Conservation (phyloP, 2,888 invertebrate species). For the Mythimna ferrago region DNA sequence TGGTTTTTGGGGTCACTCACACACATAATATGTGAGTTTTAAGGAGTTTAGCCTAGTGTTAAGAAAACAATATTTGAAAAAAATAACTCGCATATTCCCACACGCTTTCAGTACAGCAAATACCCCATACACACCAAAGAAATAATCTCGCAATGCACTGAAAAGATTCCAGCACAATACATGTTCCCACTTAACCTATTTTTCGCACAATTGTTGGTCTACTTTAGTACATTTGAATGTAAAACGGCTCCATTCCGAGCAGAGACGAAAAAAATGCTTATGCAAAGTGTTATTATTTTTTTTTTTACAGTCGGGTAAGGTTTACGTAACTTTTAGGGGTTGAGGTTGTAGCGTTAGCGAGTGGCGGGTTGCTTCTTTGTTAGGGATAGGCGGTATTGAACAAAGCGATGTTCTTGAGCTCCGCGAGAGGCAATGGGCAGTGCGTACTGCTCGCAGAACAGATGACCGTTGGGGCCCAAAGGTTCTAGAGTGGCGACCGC, state of each 20-base stretch:
- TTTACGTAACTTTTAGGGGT: conserved; percentile 70
- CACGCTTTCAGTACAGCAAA: background rate
- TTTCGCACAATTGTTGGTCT: conserved; percentile 70
- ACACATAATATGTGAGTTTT: too few species aligned
- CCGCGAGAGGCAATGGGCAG: too few species aligned
- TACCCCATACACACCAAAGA: conserved; percentile 6
- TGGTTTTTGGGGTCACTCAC: too few species aligned
- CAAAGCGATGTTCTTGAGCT: too few species aligned
- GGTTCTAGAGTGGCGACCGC: too few species aligned
- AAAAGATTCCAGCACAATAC: conserved; percentile 63
- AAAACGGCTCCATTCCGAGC: conserved; percentile 74
- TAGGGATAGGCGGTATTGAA: too few species aligned
- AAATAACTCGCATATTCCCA: background rate
- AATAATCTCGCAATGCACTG: conserved; percentile 49
- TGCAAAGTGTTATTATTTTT: conserved; percentile 90
- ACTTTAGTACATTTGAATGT: conserved; percentile 78
- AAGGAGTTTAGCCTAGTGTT: too few species aligned
- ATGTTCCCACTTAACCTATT: conserved; percentile 74
- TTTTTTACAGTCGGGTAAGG: conserved; percentile 71
- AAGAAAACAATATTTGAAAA: too few species aligned
- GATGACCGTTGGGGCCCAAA: too few species aligned
- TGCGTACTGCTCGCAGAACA: too few species aligned
- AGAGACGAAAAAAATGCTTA: conserved; percentile 85
- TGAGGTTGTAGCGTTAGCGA: conserved; percentile 68
- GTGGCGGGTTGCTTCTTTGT: conserved; percentile 11